Percentiles rank a stretch among this genome's conserved stretches.
phyloP scores from a whole-genome alignment of 2,888 invertebrate genomes.

The Heliconius ethilla region DNA sequence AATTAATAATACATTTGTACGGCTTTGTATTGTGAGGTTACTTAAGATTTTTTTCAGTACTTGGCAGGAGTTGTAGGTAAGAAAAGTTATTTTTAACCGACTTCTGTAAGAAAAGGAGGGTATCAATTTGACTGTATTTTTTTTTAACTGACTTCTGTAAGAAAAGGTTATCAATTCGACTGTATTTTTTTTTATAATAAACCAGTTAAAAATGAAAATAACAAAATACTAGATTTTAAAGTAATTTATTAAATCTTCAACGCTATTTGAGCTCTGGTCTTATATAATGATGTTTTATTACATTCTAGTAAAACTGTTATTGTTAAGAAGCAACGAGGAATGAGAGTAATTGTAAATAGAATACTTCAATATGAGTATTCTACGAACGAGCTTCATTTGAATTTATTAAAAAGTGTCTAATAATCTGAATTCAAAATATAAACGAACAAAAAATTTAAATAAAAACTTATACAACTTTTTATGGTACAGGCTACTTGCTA shows the following conservation, averaged over 20 bases:
- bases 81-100: too few relatives aligned
- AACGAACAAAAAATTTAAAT: not conserved
- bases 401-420: not conserved
- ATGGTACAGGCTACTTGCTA: too few relatives aligned
- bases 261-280: not conserved
- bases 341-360: conserved; percentile 5
- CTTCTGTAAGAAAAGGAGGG: too few relatives aligned
- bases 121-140: too few relatives aligned
- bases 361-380: conserved; percentile 6
- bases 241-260: conserved; percentile 2
- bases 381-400: not conserved
- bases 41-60: too few relatives aligned
- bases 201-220: not conserved
- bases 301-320: conserved; percentile 13
- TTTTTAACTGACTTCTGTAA: too few relatives aligned
- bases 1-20: not conserved
- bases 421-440: not conserved
- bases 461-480: not conserved
- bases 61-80: too few relatives aligned
- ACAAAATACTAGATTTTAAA: not conserved
- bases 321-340: not conserved
- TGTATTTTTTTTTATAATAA: too few relatives aligned
- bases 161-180: too few relatives aligned
- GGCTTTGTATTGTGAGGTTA: not conserved
- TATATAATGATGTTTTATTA: conserved; percentile 8